A percentile compares a stretch with the other conserved stretches of the same genome.
phyloP scores from a whole-genome alignment of 53 echinoderm and acorn worm genomes.

The Echinometra lucunter region DNA sequence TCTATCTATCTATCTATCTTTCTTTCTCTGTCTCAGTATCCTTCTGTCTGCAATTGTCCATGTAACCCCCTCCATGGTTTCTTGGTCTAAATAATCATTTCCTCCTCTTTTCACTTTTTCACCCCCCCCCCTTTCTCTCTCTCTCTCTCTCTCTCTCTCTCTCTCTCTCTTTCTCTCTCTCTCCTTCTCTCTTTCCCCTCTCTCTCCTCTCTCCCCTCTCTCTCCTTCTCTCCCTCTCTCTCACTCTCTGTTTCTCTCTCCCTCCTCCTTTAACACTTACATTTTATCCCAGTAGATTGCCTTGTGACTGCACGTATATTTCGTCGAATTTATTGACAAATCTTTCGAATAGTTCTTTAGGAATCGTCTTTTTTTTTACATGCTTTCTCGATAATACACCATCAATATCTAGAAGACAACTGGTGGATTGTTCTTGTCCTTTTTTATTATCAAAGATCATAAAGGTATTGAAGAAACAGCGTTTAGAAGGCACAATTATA shows the following conservation, averaged over 20 bases:
- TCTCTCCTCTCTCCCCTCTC: not conserved
- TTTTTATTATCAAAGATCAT: conserved; percentile 28
- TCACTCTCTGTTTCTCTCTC: not conserved
- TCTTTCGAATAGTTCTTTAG: no score
- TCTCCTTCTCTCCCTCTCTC: not conserved
- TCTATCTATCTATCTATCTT: no score
- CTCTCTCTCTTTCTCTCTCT: not conserved
- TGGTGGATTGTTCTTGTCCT: no score
- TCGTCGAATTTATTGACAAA: no score
- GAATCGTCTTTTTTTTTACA: no score
- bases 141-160: not conserved
- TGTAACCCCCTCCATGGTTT: no score
- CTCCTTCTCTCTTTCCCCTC: not conserved
- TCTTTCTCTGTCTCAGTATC: no score
- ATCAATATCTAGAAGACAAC: no score
- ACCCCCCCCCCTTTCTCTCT: not conserved
- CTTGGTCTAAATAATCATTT: no score
- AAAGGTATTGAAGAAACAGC: not conserved
- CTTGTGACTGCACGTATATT: not conserved
- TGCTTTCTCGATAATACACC: no score
- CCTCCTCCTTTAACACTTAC: not conserved
- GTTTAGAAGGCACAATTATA: no score
- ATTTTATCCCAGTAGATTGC: not conserved
- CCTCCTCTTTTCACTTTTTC: not conserved
- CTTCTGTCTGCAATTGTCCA: no score